A percentile compares a stretch with the other conserved stretches of the same genome.
Conservation (phyloP, 2,113 vertebrate species). For the Corydoras maculifer region DNA sequence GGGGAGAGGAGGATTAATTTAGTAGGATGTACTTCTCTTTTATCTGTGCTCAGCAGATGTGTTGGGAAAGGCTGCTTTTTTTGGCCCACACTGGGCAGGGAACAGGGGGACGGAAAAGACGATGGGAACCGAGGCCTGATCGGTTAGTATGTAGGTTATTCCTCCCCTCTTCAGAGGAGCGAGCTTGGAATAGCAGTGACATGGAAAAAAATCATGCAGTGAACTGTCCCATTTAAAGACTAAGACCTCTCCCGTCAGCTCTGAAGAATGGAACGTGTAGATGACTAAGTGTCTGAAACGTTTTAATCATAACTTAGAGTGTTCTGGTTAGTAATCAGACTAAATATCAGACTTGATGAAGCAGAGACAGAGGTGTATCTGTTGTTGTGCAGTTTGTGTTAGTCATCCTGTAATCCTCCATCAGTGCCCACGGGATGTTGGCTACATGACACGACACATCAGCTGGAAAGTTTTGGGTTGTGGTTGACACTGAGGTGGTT, state of each 20-base stretch:
- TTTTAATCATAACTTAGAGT: no score
- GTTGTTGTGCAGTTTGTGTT: no score
- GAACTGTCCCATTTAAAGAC: conserved; percentile 43
- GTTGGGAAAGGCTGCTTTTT: conserved; percentile 33
- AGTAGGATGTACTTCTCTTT: conserved; percentile 32
- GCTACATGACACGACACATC: no score
- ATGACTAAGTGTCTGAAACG: neutral
- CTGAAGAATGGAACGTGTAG: conserved; percentile 3
- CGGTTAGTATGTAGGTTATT: conserved; percentile 52
- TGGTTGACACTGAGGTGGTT: no score
- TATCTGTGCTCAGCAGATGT: conserved; percentile 38
- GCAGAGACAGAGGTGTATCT: no score
- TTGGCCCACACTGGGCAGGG: conserved; percentile 31
- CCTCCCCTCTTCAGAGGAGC: conserved; percentile 45
- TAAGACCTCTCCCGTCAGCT: conserved; percentile 13
- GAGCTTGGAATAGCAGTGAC: conserved; percentile 35
- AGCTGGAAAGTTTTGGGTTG: no score
- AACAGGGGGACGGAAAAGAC: conserved; percentile 17
- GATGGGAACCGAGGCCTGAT: conserved; percentile 26
- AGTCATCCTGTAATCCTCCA: no score
- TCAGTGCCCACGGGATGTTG: no score
- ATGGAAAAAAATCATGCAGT: conserved; percentile 39
- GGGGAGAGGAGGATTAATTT: conserved; percentile 30
- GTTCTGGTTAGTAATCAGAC: no score
- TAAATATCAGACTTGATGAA: no score